Evolutionary conservation across 2,888 invertebrate genomes (phyloP), one percentile per base, ranked within the genome.

Genomic region (Ommatoiulus sabulosus): DNA sequence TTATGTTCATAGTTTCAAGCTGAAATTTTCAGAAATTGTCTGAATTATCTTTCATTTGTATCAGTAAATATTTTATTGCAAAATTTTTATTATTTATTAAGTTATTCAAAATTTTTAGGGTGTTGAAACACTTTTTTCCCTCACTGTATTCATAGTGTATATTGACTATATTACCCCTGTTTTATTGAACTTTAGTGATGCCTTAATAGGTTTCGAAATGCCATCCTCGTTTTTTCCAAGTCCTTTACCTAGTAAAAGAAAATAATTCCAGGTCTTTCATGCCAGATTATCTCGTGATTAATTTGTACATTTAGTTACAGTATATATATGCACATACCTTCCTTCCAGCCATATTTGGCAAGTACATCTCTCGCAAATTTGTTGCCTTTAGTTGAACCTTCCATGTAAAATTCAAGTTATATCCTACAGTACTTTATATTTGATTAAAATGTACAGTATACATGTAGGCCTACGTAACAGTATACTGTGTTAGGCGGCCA

Each of bases 181-280:
- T 46, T 86, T 86, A 44, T 86, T 15, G 24, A 86, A 86, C 48
- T 86, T 86, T 3, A 46, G 24, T 7, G 44, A 44, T 12, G 86
- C 86, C 24, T 86, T 86, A 3, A 86, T 44, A 12, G 86, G 86
- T 44, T 86, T 48, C 3, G 44, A 15, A 4, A 86, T 48, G 8
- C 86, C 86, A 15, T 86, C 12, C 44, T 86, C 86, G 7, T 86
- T 44, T 86, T 86, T 86, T 2, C 86, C 86, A n/a, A 86, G 48
- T n/a, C 86, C 86, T 86, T 86, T 86, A 48, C 86, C 86, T 86
- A 86, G 6, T 8, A 35, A 6, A 57, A 8, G 12, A 80, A 24
- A 43, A 80, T 8, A 12, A 17, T 12, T 12, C 15, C 12, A 48
- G 8, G 46, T 1, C 46, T 8, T 46, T 7, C 46, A 48, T 48